Conservation (phyloP, 2,797 vertebrate species). For the Danio kyathit region DNA sequence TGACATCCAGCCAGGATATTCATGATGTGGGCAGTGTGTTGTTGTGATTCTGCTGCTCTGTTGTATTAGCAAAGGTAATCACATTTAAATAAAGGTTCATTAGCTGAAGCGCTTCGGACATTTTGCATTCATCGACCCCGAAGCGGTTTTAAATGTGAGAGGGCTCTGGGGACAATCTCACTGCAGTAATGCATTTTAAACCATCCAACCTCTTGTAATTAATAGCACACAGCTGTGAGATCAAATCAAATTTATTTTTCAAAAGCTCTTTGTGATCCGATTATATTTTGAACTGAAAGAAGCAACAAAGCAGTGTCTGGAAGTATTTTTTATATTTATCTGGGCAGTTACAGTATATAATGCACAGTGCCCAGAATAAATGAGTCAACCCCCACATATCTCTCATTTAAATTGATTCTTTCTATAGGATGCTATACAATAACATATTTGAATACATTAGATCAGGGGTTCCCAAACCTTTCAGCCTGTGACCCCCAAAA, state of each 20-base stretch:
- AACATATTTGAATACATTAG: too few species aligned
- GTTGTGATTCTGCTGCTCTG: slow-evolving; percentile 51
- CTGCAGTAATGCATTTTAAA: slow-evolving; percentile 75
- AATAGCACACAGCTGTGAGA: slow-evolving; percentile 59
- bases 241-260: slow-evolving; percentile 35
- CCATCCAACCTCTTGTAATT: slow-evolving; percentile 52
- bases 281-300: background rate
- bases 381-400: too few species aligned
- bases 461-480: too few species aligned
- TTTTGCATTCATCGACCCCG: slow-evolving; percentile 64
- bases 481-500: too few species aligned
- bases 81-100: slow-evolving; percentile 65
- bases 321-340: too few species aligned
- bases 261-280: slow-evolving; percentile 8
- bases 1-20: slow-evolving; percentile 66
- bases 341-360: too few species aligned
- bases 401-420: too few species aligned
- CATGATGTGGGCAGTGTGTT: slow-evolving; percentile 55
- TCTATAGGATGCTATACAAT: too few species aligned
- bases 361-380: too few species aligned
- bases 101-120: slow-evolving; percentile 67
- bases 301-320: too few species aligned
- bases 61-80: slow-evolving; percentile 66
- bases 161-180: slow-evolving; percentile 66
- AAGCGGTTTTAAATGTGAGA: slow-evolving; percentile 64